Base-by-base conservation (phyloP, 2,888 invertebrate genomes). In the Auanema sp. region DNA sequence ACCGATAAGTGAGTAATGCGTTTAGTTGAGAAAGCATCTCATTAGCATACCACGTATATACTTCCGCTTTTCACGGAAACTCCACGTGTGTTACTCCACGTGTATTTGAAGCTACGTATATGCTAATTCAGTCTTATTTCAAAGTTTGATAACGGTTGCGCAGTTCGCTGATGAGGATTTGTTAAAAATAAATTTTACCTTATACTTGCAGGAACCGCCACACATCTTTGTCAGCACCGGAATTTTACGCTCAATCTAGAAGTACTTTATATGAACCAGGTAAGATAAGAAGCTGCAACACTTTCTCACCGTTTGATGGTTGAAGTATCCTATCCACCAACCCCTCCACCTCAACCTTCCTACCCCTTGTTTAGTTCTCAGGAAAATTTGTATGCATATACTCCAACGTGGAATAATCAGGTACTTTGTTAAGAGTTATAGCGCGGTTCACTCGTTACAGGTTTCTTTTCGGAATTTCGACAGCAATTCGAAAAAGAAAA, bases 191-290 rank as follows among this genome's bases (percentile, higher is more conserved):
- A 33, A 33, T 5, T 33, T 33, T 8, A 33, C 8, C 3, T 33
- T 3, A 33, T 33, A 5, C 33, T 8, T 33, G 4, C 33, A 33
- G 33, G 8, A 24, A 16, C 1, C 52, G 55, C 16, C 55, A 55
- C 40, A 55, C 69, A 14, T 67, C 66, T 4, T 56, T 70, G 3
- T 70, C 70, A 0, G 70, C 70, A 49, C 70, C 70, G 14, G 70
- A 70, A 55, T 70, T 59, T 49, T 54, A 16, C 47, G 3, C 56
- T 11, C 65, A 65, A 18, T 66, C 69, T 0, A 67, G 52, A 24
- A 18, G 16, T 23, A 52, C 52, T 21, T 18, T 52, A 8, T 52
- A 52, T 25, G 52, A 52, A n/a, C n/a, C 18, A 23, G 52, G 24
- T 52, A 8, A n/a, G n/a, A 23, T 8, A 4, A n/a, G 8, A 23